These are phyloP conservation scores for Villa cingulata DNA, from an alignment of 2,888 invertebrate species.

Conservation along the genomic window DNA sequence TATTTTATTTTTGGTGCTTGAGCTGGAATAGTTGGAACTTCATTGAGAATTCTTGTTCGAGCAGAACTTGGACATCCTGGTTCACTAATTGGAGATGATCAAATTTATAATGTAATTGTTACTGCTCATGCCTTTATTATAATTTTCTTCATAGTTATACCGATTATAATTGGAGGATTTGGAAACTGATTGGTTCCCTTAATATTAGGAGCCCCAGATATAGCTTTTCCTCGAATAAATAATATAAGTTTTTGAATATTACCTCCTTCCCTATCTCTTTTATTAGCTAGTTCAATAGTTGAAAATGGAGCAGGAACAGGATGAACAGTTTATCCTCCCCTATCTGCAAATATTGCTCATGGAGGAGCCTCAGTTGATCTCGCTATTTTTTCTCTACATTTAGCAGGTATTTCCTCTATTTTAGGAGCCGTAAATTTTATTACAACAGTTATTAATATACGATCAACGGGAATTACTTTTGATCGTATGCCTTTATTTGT, in stretches of 20 bases:
- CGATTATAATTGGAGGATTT: constrained; percentile 67
- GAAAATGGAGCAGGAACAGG: constrained; percentile 63
- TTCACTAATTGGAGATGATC: constrained; percentile 54
- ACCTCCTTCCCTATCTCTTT: constrained; percentile 52
- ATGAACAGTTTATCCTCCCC: constrained; percentile 63
- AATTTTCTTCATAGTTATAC: constrained; percentile 68
- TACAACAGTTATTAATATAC: constrained; percentile 60
- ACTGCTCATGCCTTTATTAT: constrained; percentile 70
- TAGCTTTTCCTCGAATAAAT: constrained; percentile 72
- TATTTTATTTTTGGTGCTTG: constrained; percentile 56
- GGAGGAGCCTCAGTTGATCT: constrained; percentile 56
- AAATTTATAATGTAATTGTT: constrained; percentile 66
- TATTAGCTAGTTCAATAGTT: constrained; percentile 49
- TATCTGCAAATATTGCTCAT: constrained; percentile 50
- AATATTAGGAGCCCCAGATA: constrained; percentile 65
- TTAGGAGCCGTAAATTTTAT: constrained; percentile 70
- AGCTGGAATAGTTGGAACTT: constrained; percentile 55
- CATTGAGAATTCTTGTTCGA: constrained; percentile 57
- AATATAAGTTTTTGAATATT: constrained; percentile 72
- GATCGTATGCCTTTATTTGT: constrained; percentile 58
- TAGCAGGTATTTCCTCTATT: constrained; percentile 61
- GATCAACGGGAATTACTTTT: constrained; percentile 43
- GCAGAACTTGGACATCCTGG: constrained; percentile 55
- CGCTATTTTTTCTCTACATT: constrained; percentile 61
- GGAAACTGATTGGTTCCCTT: constrained; percentile 69